Percentiles rank a stretch among this genome's conserved stretches.
Evolutionary conservation across 1,140 invertebrate species (phyloP).

Genomic region (Ladona fulva): DNA sequence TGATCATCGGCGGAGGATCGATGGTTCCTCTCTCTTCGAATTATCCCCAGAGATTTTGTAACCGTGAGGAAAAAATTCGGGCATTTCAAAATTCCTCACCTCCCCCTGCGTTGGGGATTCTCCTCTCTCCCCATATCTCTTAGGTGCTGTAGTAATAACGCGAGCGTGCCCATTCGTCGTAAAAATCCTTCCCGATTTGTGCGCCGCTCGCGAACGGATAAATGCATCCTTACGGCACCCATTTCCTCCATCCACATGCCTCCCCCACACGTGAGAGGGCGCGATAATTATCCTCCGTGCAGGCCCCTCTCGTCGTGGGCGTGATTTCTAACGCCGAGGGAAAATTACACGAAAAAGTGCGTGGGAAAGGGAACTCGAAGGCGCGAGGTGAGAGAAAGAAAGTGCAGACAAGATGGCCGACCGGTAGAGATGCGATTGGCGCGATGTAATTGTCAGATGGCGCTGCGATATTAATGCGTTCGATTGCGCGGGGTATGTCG

Average conservation of each 20-base stretch:
- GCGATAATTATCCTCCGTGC: not conserved
- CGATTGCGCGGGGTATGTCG: too few relatives aligned
- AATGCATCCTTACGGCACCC: not conserved
- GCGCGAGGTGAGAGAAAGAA: not conserved
- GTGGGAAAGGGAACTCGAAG: not conserved
- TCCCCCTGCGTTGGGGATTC: not conserved
- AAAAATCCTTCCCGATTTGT: too few relatives aligned
- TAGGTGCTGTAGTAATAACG: not conserved
- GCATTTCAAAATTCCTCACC: not conserved
- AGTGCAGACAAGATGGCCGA: not conserved
- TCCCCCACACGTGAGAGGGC: not conserved
- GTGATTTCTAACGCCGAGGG: not conserved
- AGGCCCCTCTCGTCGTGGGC: not conserved
- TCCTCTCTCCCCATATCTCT: not conserved
- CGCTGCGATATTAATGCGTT: too few relatives aligned
- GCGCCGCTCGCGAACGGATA: not conserved
- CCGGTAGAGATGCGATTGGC: not conserved
- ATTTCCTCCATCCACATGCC: too few relatives aligned
- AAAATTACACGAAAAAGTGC: conserved; percentile 10
- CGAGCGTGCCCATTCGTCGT: not conserved
- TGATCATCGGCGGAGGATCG: too few relatives aligned
- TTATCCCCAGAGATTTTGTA: too few relatives aligned
- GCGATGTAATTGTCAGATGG: too few relatives aligned
- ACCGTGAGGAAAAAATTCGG: too few relatives aligned
- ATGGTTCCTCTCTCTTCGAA: too few relatives aligned